phyloP scores from a whole-genome alignment of 2,113 vertebrate species.

The Corvus moneduloides region DNA sequence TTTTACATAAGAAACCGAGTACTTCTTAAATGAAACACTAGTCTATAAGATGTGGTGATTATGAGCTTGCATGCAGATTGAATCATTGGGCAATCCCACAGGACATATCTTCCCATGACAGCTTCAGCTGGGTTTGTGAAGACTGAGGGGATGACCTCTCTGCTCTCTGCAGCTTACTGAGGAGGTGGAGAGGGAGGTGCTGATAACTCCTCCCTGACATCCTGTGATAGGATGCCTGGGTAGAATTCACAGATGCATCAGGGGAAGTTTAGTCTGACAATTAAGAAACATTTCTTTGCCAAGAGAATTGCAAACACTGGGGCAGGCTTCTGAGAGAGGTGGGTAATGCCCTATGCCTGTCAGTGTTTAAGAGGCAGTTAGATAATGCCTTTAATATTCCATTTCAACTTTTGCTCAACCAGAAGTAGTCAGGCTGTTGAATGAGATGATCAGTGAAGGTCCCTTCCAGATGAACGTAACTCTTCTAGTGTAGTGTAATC shows the following conservation, averaged over 20 bases:
- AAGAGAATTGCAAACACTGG: not conserved
- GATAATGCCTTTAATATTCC: not conserved
- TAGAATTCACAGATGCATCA: not conserved
- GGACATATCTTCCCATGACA: not conserved
- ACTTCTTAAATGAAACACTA: not conserved
- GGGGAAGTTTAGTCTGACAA: rapidly evolving
- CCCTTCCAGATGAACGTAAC: not conserved
- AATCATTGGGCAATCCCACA: not conserved
- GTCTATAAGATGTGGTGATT: not conserved
- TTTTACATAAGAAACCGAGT: not conserved
- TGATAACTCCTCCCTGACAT: not conserved
- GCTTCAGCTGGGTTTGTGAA: not conserved
- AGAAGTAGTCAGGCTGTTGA: not conserved
- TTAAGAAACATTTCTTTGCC: not conserved
- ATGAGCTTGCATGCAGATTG: not conserved
- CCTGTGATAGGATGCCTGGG: not conserved
- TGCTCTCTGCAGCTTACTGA: not conserved
- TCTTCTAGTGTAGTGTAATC: no score
- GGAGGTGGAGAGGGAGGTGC: not conserved
- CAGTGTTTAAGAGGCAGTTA: not conserved
- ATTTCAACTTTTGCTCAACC: not conserved
- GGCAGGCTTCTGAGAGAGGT: not conserved
- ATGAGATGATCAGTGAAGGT: not conserved
- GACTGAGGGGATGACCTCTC: not conserved
- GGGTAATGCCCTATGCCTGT: rapidly evolving